Percentiles rank a stretch among this genome's conserved stretches.
Evolutionary conservation across 2,113 vertebrate species (phyloP).

Genomic region (Cryptoleucopteryx plumbea): DNA sequence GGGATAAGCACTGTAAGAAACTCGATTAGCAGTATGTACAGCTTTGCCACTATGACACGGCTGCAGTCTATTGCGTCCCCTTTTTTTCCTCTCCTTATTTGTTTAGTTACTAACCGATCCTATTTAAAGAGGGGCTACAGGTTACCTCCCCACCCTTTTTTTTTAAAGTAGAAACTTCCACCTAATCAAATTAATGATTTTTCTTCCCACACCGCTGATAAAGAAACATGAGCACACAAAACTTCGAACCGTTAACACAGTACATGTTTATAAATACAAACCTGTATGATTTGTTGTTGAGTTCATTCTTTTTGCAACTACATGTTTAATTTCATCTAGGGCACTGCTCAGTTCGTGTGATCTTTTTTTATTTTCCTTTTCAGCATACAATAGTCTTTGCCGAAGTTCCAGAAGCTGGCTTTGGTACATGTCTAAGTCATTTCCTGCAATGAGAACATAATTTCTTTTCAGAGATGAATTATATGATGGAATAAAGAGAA

Average conservation of each 20-base stretch:
- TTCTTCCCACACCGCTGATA: not conserved
- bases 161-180: not conserved
- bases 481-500: not conserved
- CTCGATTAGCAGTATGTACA: rapidly evolving
- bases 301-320: not conserved
- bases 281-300: constrained; percentile 37
- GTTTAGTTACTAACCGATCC: not conserved
- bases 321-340: constrained; percentile 62
- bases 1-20: not conserved
- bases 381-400: constrained; percentile 61
- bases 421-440: constrained; percentile 39
- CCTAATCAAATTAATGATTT: not conserved
- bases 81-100: not conserved
- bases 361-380: constrained; percentile 68
- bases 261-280: constrained; percentile 29
- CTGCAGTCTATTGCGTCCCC: not conserved
- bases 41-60: not conserved
- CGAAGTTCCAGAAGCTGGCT: constrained; percentile 68
- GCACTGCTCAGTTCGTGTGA: constrained; percentile 54
- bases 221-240: not conserved
- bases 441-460: constrained; percentile 52
- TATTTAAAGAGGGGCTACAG: not conserved
- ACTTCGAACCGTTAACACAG: not conserved
- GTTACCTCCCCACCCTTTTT: not conserved
- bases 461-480: not conserved